Evolutionary conservation across 2,888 invertebrate genomes (phyloP).

Genomic region (Anodontia alba): DNA sequence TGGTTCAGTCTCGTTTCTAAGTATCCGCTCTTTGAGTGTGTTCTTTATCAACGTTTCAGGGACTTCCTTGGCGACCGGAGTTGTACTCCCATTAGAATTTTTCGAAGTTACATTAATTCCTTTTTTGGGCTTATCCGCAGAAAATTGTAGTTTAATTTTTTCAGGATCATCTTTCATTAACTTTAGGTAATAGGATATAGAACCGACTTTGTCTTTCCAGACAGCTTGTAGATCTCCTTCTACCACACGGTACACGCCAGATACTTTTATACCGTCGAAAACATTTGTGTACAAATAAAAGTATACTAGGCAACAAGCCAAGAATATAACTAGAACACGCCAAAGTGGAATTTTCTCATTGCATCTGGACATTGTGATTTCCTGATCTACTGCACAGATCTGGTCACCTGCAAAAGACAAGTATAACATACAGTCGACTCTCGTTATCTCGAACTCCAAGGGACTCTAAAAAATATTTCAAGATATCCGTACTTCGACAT

Average conservation of each 20-base stretch:
- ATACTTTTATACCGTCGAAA: constrained; percentile 51
- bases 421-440: no score
- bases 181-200: constrained; percentile 56
- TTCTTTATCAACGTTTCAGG: neutral
- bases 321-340: constrained; percentile 44
- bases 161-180: constrained; percentile 41
- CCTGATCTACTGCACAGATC: neutral
- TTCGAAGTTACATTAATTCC: neutral
- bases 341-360: constrained; percentile 49
- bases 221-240: constrained; percentile 60
- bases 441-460: no score
- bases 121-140: neutral
- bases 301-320: constrained; percentile 44
- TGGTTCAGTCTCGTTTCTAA: constrained; percentile 42
- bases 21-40: constrained; percentile 27
- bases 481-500: no score
- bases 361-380: constrained; percentile 35
- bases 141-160: constrained; percentile 33
- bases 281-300: constrained; percentile 59
- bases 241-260: constrained; percentile 49
- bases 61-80: neutral
- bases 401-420: neutral
- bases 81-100: neutral
- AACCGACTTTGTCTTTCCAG: constrained; percentile 55
- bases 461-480: no score